Base-by-base conservation (phyloP, 2,113 vertebrate genomes). In the Serinus canaria region DNA sequence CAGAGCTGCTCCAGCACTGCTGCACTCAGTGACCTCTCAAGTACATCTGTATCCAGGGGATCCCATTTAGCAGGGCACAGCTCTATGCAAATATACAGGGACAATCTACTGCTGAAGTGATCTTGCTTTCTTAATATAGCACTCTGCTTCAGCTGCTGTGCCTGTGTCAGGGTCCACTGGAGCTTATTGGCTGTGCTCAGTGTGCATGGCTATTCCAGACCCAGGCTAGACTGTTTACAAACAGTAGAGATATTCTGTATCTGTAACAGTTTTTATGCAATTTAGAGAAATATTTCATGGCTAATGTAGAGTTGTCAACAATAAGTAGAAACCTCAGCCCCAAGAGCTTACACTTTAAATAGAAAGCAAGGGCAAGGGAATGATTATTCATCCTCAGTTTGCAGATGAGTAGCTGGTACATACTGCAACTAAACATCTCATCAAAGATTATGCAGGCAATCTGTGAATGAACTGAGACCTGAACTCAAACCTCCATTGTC, bases 331-430 rank as follows among this genome's bases (percentile, higher is more conserved):
- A 59, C 70, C 47, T 89, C 81, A 94, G 50, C 64, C 81, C 82
- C 8, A 16, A 76, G 78, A 95, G 89, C 70, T 95, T 92, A 77
- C 55, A 55, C 63, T 94, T 95, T 83, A 92, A 95, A 95, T 85
- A 96, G 94, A 91, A 89, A 91, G 77, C 87, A 90, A 94, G 93
- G 89, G 89, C 89, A 95, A 89, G 90, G 52, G 87, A 89, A 77
- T 92, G 89, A 94, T 97, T 95, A 92, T 95, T 95, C 89, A 94
- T 89, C 49, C 82, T 91, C 0, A 0, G 50, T 80, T 92, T 92
- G 91, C 94, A 94, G 87, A 91, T 94, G 93, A 94, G 84, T 91
- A 83, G 84, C 82, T 92, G 74, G 33, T 89, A 59, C 68, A 85
- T 74, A 53, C 94, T 92, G 76, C 93, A 89, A 77, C 72, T 66